A percentile compares a stretch with the other conserved stretches of the same genome.
Conservation (phyloP, 2,797 vertebrate genomes). For the Dipus sagitta region DNA sequence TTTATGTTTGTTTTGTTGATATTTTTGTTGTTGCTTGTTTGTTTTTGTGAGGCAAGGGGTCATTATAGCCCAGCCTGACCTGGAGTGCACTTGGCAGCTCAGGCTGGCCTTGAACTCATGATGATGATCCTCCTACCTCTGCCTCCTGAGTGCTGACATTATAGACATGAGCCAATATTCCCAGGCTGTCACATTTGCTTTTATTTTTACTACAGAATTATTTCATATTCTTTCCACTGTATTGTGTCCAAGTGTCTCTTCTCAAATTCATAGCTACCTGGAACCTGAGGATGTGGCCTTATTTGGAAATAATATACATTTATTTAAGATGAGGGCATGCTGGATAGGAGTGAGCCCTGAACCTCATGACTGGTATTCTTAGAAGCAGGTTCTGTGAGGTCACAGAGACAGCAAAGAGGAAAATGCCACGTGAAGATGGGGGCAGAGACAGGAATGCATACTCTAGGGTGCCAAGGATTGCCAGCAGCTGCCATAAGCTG, state of each 20-base stretch:
- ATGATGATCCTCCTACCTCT: no score
- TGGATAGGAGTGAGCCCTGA: neutral
- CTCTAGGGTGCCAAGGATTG: no score
- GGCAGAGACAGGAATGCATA: neutral
- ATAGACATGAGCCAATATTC: no score
- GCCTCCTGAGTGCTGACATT: no score
- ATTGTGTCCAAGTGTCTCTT: neutral
- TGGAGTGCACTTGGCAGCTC: no score
- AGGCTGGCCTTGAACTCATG: no score
- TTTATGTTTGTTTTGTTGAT: neutral
- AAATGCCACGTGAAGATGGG: neutral
- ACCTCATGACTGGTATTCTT: neutral
- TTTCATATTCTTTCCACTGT: neutral
- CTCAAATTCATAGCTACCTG: neutral
- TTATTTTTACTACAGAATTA: neutral
- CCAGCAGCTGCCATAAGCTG: neutral
- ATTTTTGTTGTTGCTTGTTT: no score
- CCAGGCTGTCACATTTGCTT: no score
- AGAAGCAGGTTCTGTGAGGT: neutral
- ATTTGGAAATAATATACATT: neutral
- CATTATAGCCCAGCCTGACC: no score
- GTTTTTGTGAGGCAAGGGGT: no score
- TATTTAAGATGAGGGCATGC: neutral
- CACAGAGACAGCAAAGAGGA: neutral
- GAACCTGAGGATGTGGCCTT: neutral